Percentiles rank a stretch among this genome's conserved stretches.
Evolutionary conservation across 2,113 vertebrate species (phyloP).

Genomic region (Brienomyrus longianalis): DNA sequence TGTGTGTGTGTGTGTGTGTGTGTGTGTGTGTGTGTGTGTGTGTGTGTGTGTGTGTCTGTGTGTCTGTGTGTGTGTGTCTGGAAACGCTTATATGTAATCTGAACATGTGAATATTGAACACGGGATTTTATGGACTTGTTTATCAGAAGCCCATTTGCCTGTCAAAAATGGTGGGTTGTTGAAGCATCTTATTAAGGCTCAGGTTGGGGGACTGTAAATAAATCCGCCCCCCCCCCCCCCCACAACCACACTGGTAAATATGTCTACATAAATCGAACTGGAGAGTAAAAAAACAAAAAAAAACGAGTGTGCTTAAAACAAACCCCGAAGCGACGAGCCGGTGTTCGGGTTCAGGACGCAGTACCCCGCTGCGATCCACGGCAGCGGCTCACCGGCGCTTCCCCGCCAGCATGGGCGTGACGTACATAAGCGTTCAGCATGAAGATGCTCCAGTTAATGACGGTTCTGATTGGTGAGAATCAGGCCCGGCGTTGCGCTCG

Average conservation of each 20-base stretch:
- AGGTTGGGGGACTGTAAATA: slow-evolving; percentile 57
- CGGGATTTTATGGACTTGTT: slow-evolving; percentile 58
- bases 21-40: too few relatives aligned
- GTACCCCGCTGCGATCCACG: not conserved
- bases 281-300: not conserved
- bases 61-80: slow-evolving; percentile 13
- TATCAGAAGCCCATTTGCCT: slow-evolving; percentile 49
- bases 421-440: not conserved
- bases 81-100: slow-evolving; percentile 41
- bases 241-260: not conserved
- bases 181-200: slow-evolving; percentile 59
- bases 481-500: not conserved
- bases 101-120: slow-evolving; percentile 43
- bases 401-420: not conserved
- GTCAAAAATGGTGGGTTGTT: slow-evolving; percentile 43
- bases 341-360: not conserved
- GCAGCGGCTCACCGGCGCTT: not conserved
- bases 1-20: too few relatives aligned
- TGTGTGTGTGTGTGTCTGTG: too few relatives aligned
- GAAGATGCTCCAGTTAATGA: not conserved
- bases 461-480: not conserved
- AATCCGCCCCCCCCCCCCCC: slow-evolving; percentile 15
- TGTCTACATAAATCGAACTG: not conserved
- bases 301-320: not conserved
- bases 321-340: not conserved